Evolutionary conservation across 2,888 invertebrate species (phyloP), one percentile per base, ranked within the genome.

Genomic region (Drosophila helvetica): DNA sequence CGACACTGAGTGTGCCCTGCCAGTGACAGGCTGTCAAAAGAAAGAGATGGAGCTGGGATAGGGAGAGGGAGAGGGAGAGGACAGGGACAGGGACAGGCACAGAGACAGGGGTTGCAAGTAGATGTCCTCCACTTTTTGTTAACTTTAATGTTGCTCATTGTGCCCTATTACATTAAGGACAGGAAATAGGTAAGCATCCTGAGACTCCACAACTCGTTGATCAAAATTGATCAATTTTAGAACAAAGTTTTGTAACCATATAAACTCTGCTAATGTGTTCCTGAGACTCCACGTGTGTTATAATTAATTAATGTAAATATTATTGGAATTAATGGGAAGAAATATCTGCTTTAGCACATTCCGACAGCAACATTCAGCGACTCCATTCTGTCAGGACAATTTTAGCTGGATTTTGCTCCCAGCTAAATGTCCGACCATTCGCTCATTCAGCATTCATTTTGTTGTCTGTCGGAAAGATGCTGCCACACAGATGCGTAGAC

Each of bases 321-420:
- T 5, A 57, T 43, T 38, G 63, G 55, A 58, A 72, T 3, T 68
- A 75, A 55, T 48, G n/a, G n/a, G n/a, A n/a, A n/a, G n/a, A n/a
- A n/a, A n/a, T n/a, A n/a, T 86, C 77, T 83, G 87, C 63, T 86
- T 8, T 84, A 81, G 75, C 85, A 84, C 86, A 81, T 70, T 63
- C 38, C 52, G 47, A 27, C 56, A 54, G 79, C 69, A 65, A 59
- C 60, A 79, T 77, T 62, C 72, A 22, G 22, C 22, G 78, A 75
- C 58, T 63, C 62, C 15, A 50, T 53, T 38, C 77, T 75, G 77
- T 74, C 66, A 75, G 69, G 71, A 25, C 72, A 68, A 64, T 62
- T 71, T 75, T 60, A 61, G 80, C 58, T 62, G 57, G 69, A 70
- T 55, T 74, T 70, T 74, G 70, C 72, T 74, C 30, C 47, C 55